A percentile compares a stretch with the other conserved stretches of the same genome.
phyloP scores from a whole-genome alignment of 2,113 vertebrate species.

The Menura novaehollandiae region DNA sequence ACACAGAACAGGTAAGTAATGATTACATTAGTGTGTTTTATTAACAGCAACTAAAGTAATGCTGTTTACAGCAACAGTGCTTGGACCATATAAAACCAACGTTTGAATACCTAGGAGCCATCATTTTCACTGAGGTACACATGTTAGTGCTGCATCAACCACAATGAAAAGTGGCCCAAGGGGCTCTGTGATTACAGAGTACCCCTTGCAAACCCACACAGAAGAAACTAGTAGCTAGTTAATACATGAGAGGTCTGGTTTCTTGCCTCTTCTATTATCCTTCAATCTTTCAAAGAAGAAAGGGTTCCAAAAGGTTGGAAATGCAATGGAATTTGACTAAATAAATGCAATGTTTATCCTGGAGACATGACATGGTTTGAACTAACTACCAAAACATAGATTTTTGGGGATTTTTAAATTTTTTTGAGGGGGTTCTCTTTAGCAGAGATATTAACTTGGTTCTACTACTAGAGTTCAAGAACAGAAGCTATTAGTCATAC shows the following conservation, averaged over 20 bases:
- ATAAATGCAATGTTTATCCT: background rate
- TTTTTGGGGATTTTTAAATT: background rate
- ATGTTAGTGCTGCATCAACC: background rate
- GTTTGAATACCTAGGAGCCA: background rate
- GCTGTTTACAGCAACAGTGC: background rate
- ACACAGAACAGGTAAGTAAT: slow-evolving; percentile 24
- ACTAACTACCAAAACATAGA: background rate
- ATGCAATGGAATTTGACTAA: background rate
- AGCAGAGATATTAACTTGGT: background rate
- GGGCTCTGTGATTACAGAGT: background rate
- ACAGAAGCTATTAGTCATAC: background rate
- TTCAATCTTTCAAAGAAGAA: background rate
- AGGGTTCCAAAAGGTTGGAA: background rate
- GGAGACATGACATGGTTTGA: background rate
- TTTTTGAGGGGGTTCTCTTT: background rate
- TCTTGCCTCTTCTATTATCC: background rate
- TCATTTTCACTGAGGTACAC: background rate
- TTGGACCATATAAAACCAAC: background rate
- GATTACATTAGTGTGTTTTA: slow-evolving; percentile 5
- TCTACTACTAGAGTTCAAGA: background rate
- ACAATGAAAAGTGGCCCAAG: background rate
- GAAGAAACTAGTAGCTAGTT: background rate
- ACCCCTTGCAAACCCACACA: background rate
- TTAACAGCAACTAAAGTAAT: background rate
- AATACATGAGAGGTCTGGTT: background rate